Conservation (phyloP, 2,888 invertebrate species). For the Hedya salicella region DNA sequence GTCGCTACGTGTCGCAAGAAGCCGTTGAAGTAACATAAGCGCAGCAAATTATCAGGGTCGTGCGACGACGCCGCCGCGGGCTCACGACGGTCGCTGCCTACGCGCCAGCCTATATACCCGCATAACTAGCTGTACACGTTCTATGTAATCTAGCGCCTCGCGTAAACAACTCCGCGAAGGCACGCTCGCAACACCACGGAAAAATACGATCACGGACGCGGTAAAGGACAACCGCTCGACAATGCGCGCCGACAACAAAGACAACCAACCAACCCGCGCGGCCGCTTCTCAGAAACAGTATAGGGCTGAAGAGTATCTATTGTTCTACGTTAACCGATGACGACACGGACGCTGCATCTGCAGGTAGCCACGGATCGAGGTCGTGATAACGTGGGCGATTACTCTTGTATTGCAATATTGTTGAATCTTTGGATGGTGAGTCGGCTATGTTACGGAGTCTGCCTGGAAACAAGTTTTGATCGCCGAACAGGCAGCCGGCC, state of each 20-base stretch:
- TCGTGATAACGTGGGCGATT: constrained; percentile 30
- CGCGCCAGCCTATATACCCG: constrained; percentile 61
- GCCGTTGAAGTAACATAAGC: constrained; percentile 84
- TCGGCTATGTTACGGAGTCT: constrained; percentile 75
- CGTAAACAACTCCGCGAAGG: constrained; percentile 64
- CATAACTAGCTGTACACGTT: constrained; percentile 49
- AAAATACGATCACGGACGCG: constrained; percentile 72
- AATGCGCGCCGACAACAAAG: constrained; percentile 54
- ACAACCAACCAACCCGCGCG: constrained; percentile 57
- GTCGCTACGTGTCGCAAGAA: constrained; percentile 78
- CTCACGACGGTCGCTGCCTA: constrained; percentile 72
- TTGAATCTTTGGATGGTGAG: constrained; percentile 53
- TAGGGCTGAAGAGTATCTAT: constrained; percentile 47
- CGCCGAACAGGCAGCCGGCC: constrained; percentile 74
- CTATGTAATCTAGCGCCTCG: constrained; percentile 56
- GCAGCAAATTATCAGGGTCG: constrained; percentile 84
- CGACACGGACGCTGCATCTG: constrained; percentile 39
- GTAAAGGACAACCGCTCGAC: constrained; percentile 66
- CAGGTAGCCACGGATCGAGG: constrained; percentile 33
- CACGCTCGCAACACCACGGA: constrained; percentile 62
- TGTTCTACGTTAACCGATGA: constrained; percentile 53
- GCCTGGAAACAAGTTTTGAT: constrained; percentile 79
- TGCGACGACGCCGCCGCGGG: constrained; percentile 72
- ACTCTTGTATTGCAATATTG: constrained; percentile 29
- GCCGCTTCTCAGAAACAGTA: constrained; percentile 61